Conservation (phyloP, 2,113 vertebrate species). For the Hipposideros armiger region DNA sequence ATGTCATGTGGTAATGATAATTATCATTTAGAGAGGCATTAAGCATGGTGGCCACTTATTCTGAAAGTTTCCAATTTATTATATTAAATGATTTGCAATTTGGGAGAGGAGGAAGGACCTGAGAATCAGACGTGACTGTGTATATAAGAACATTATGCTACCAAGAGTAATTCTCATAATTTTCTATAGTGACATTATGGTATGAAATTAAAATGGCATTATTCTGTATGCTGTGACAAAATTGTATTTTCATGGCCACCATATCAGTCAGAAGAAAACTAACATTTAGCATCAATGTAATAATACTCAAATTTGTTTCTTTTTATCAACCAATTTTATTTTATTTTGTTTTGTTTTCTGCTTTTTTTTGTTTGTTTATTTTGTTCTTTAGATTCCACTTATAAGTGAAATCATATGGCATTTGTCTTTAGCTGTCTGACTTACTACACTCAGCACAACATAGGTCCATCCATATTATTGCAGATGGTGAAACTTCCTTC, state of each 20-base stretch:
- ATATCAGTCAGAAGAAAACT: background rate
- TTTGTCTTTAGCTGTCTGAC: no score
- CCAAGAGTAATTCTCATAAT: conserved; percentile 40
- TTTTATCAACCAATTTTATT: no score
- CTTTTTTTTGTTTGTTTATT: no score
- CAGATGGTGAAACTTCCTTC: no score
- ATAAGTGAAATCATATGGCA: no score
- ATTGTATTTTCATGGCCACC: background rate
- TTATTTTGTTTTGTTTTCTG: no score
- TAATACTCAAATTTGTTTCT: background rate
- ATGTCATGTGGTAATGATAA: background rate
- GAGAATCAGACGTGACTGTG: background rate
- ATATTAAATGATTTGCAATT: conserved; percentile 50
- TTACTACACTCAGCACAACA: no score
- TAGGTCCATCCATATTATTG: no score
- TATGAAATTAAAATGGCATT: conserved; percentile 51
- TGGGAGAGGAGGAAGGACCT: background rate
- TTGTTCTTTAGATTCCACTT: no score
- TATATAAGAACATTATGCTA: conserved; percentile 38
- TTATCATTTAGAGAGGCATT: background rate
- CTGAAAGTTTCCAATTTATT: conserved; percentile 25
- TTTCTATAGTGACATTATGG: background rate
- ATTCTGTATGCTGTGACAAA: conserved; percentile 49
- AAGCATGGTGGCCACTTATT: background rate
- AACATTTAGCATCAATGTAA: background rate